These are phyloP conservation scores for Epizoanthus scotinus DNA, from an alignment of 92 coral and sea anemone species.

Conservation along the genomic window DNA sequence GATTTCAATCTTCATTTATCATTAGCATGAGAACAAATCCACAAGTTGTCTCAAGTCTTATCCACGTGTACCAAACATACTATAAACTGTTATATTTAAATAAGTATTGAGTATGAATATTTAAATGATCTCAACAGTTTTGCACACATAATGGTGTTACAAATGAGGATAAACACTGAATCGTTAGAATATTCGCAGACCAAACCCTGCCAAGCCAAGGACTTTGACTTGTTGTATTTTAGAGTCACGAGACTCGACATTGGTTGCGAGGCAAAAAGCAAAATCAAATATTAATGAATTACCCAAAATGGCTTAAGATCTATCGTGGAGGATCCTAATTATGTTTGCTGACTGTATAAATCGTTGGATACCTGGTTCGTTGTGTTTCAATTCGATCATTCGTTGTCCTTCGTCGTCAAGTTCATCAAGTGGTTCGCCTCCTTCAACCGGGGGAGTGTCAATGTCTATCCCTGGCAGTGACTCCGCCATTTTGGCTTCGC, in stretches of 20 bases:
- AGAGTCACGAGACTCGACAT: conserved; percentile 38
- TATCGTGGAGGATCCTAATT: conserved; percentile 17
- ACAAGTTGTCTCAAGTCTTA: conserved; percentile 1
- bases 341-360: not conserved
- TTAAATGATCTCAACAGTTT: not conserved
- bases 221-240: conserved; percentile 31
- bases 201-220: conserved; percentile 24
- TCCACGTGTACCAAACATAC: conserved; percentile 8
- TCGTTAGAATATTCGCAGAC: not conserved
- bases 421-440: conserved; percentile 46
- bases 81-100: not conserved
- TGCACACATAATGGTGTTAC: conserved; percentile 7
- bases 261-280: conserved; percentile 36
- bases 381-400: conserved; percentile 82
- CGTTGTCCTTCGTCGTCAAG: conserved; percentile 66
- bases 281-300: conserved; percentile 44
- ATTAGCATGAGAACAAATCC: not conserved
- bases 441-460: conserved; percentile 28
- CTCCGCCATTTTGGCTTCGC: conserved; percentile 79
- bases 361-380: conserved; percentile 70
- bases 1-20: not conserved
- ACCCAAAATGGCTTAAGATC: conserved; percentile 11
- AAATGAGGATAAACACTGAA: conserved; percentile 10
- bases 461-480: conserved; percentile 13
- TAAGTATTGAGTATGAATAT: conserved; percentile 14